Base-by-base conservation (phyloP, 2,113 vertebrate genomes). In the Cyanoderma ruficeps region DNA sequence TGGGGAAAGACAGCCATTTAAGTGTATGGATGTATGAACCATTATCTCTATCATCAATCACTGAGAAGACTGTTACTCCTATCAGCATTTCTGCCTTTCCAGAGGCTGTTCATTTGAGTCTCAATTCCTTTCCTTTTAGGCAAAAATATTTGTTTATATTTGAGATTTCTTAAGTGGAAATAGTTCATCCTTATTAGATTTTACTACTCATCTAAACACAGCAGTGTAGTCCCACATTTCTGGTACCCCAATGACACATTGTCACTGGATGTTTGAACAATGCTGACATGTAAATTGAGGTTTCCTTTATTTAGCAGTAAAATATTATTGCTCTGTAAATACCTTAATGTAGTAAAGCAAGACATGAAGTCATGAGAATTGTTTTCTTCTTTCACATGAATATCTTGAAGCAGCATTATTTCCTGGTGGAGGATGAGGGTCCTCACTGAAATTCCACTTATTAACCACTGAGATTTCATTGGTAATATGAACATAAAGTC, bases 31-130 rank as follows among this genome's bases (percentile, higher is more conserved):
- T 87, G 77, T 95, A 72, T 78, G 87, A 96, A 93, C 95, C 92
- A 93, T 90, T 91, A 89, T 89, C 83, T 83, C 71, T 70, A n/a
- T 92, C 88, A 95, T 96, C 94, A 83, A 44, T 96, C 88, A 86
- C 57, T 49, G 60, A 56, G 78, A 77, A 39, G 82, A 35, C 52
- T 86, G 89, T 63, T 93, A 37, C 85, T 83, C 47, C 67, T 60
- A 42, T 67, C 83, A 89, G 71, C 55, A 22, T 65, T 78, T 87
- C 90, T 93, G 65, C 42, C 76, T 84, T 92, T 87, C 79, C 49
- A 50, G 56, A 49, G 78, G 65, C 69, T 89, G 39, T 30, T 95
- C 4, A 3, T 84, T 77, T 82, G 63, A 64, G 64, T 76, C 53
- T 72, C n/a, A 31, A 31, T 85, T 90, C 67, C 53, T 88, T 78